Evolutionary conservation across 2,888 invertebrate species (phyloP), one percentile per base, ranked within the genome.

Genomic region (Drosophila planitibia): DNA sequence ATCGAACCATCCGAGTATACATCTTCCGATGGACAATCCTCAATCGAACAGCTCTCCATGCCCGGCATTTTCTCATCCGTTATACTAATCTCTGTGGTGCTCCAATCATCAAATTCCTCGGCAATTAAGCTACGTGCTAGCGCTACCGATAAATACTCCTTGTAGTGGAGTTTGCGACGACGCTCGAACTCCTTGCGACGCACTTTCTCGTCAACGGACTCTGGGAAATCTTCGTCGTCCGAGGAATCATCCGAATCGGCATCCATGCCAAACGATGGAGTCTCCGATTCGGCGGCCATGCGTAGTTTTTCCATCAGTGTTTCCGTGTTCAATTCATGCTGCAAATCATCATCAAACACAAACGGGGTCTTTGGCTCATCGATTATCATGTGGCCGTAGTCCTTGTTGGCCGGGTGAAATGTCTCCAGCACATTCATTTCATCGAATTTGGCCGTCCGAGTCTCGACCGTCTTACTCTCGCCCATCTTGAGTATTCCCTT

Each of bases 341-440:
- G 82, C 91, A 94, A 70, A 69, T 92, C 96, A 41, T 94, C 93
- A n/a, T 95, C 94, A 22, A 95, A 94, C 64, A 96, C 96, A 57
- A 94, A 95, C 16, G 99, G 99, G 14, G 99, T 99, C 94, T 99
- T 99, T 1, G 99, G 99, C 94, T 99, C 99, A 89, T 98, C 97
- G 75, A 97, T 96, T 94, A 99, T 98, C 98, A 99, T 99, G 92
- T 98, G 98, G 12, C 99, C 99, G 93, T 99, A 99, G 94, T 99
- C 99, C 94, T 99, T 99, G 93, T 98, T 98, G 7, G 97, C 95
- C 35, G 99, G 99, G 94, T 99, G 99, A 89, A 98, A 96, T 0
- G 99, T 99, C 77, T 98, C 98, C 89, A 99, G 95, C 80, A 99
- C 99, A 94, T 99, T 99, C 96, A 99, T 97, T 94, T 99, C 99